Percentiles rank a stretch among this genome's conserved stretches.
phyloP scores from a whole-genome alignment of 2,888 invertebrate genomes.

The Agrochola lota region DNA sequence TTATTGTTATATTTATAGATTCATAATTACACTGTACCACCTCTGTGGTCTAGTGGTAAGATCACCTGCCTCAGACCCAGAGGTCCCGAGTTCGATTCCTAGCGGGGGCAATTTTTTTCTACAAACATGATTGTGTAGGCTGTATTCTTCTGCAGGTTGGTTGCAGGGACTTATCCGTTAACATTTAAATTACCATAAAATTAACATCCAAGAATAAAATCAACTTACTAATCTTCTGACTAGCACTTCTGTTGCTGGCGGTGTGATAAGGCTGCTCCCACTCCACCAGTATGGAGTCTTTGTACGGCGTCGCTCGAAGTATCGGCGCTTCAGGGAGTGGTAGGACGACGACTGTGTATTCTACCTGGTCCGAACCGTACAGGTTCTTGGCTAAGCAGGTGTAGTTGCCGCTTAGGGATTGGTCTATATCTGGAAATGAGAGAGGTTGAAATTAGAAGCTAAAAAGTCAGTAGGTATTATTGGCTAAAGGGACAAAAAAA shows the following conservation, averaged over 20 bases:
- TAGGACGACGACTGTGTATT: conserved; percentile 94
- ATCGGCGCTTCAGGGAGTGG: conserved; percentile 94
- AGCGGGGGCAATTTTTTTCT: too few relatives aligned
- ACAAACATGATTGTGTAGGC: too few relatives aligned
- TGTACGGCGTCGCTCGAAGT: conserved; percentile 90
- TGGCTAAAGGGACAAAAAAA: neutral
- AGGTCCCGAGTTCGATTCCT: too few relatives aligned
- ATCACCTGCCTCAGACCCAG: too few relatives aligned
- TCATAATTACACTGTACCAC: too few relatives aligned
- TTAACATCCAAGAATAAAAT: neutral
- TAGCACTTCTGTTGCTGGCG: conserved; percentile 75
- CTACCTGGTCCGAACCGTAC: conserved; percentile 95
- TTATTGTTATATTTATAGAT: too few relatives aligned
- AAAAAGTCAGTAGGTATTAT: neutral
- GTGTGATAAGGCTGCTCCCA: conserved; percentile 91
- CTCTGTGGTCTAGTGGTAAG: too few relatives aligned
- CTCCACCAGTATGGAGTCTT: conserved; percentile 90
- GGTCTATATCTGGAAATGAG: conserved; percentile 82
- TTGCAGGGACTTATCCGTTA: neutral
- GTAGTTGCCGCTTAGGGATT: conserved; percentile 94
- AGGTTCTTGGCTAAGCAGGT: conserved; percentile 95
- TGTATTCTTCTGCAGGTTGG: neutral
- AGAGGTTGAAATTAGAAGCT: neutral
- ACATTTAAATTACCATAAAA: neutral
- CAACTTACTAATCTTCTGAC: conserved; percentile 86